Percentiles rank a stretch among this genome's conserved stretches.
These are phyloP conservation scores for Tragelaphus buxtoni DNA, from an alignment of 2,113 vertebrate species.

Conservation along the genomic window DNA sequence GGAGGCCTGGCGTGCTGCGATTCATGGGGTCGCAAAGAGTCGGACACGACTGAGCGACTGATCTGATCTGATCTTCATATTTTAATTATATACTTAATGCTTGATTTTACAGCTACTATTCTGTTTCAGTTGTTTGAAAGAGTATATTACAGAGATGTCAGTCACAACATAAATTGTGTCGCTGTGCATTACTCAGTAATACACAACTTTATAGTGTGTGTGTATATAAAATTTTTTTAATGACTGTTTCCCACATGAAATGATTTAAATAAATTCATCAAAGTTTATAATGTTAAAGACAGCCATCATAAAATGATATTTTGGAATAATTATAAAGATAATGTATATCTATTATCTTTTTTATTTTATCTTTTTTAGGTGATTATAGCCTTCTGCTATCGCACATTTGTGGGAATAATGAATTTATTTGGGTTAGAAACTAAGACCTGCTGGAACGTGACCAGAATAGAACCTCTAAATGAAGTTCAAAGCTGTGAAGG, in stretches of 20 bases:
- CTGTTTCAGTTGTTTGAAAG: background rate
- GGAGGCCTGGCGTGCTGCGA: no score
- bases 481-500: constrained; percentile 99
- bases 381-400: constrained; percentile 93
- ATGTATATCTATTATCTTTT: background rate
- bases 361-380: constrained; percentile 83
- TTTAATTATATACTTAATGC: background rate
- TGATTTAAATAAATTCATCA: constrained; percentile 12
- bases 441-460: constrained; percentile 96
- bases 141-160: background rate
- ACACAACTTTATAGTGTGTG: background rate
- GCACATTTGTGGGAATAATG: constrained; percentile 83
- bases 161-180: background rate
- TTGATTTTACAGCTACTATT: background rate
- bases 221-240: background rate
- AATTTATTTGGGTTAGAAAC: constrained; percentile 86
- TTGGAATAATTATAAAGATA: background rate
- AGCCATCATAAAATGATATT: background rate
- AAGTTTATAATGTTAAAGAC: background rate
- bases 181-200: background rate
- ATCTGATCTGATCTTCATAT: background rate
- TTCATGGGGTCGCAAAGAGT: no score
- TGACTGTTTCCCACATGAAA: background rate
- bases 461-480: constrained; percentile 89
- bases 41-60: no score